A percentile compares a stretch with the other conserved stretches of the same genome.
phyloP scores from a whole-genome alignment of 2,888 invertebrate species.

The Chaitophorus viminalis region DNA sequence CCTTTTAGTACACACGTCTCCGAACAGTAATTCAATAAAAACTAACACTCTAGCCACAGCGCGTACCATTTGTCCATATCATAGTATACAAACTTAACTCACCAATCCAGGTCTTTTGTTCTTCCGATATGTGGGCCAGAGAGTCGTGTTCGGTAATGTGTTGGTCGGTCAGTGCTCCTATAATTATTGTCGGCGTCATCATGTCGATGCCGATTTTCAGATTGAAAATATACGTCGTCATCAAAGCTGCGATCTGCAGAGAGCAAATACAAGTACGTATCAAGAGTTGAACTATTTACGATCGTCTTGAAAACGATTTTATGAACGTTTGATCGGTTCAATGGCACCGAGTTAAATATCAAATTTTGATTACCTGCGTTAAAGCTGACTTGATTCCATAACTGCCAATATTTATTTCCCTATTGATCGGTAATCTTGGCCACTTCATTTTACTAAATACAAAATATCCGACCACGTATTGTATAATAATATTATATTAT shows the following conservation, averaged over 20 bases:
- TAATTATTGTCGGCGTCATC: conserved; percentile 46
- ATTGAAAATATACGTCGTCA: conserved; percentile 7
- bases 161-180: conserved; percentile 35
- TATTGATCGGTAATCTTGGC: neutral
- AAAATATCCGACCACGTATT: neutral
- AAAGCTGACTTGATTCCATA: conserved; percentile 28
- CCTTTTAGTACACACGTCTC: too few species aligned
- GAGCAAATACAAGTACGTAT: too few species aligned
- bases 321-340: too few species aligned
- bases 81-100: too few species aligned
- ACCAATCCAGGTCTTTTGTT: conserved; percentile 42
- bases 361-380: neutral
- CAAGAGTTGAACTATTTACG: too few species aligned
- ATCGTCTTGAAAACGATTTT: too few species aligned
- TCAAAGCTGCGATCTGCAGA: conserved; percentile 5
- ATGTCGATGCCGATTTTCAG: conserved; percentile 32
- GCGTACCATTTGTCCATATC: too few species aligned
- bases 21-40: too few species aligned
- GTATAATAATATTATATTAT: too few species aligned
- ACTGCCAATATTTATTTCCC: neutral
- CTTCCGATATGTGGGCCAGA: conserved; percentile 33
- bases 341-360: neutral
- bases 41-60: too few species aligned
- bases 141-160: neutral
- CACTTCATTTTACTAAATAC: conserved; percentile 18